Evolutionary conservation across 2,113 vertebrate genomes (phyloP).

Genomic region (Microcebus murinus): DNA sequence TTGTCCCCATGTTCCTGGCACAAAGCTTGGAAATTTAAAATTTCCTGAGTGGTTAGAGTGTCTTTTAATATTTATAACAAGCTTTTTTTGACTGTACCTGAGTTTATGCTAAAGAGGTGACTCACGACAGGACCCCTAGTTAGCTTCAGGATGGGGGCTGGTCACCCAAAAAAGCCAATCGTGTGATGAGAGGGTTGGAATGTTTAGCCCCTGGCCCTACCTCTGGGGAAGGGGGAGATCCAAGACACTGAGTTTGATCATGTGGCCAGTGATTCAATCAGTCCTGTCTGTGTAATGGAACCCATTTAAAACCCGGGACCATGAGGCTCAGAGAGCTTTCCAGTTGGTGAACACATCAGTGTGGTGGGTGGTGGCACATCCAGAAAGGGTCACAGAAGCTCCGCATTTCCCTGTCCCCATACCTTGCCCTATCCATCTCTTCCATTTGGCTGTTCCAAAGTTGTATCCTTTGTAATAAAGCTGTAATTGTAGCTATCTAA

Average conservation of each 20-base stretch:
- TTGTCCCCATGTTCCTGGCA: background rate
- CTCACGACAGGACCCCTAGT: background rate
- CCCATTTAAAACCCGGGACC: background rate
- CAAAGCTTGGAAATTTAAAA: background rate
- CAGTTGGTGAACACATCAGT: too few relatives aligned
- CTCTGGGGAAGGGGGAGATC: too few relatives aligned
- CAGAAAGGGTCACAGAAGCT: background rate
- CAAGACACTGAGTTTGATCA: background rate
- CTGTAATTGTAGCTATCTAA: background rate
- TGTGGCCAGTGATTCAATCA: background rate
- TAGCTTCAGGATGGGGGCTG: background rate
- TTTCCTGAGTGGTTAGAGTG: background rate
- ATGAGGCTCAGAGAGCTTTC: background rate
- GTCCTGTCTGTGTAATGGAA: background rate
- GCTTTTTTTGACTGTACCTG: background rate
- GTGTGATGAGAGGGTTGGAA: background rate
- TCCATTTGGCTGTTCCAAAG: background rate
- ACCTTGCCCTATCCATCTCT: background rate
- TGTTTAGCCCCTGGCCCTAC: background rate
- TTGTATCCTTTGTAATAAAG: background rate
- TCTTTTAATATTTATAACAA: background rate
- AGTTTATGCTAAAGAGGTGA: background rate
- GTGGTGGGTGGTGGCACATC: background rate
- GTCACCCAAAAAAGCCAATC: background rate
- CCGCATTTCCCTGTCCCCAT: accelerated